Percentiles rank a stretch among this genome's conserved stretches.
These are phyloP conservation scores for Pterostichus madidus DNA, from an alignment of 2,888 invertebrate genomes.

Conservation along the genomic window DNA sequence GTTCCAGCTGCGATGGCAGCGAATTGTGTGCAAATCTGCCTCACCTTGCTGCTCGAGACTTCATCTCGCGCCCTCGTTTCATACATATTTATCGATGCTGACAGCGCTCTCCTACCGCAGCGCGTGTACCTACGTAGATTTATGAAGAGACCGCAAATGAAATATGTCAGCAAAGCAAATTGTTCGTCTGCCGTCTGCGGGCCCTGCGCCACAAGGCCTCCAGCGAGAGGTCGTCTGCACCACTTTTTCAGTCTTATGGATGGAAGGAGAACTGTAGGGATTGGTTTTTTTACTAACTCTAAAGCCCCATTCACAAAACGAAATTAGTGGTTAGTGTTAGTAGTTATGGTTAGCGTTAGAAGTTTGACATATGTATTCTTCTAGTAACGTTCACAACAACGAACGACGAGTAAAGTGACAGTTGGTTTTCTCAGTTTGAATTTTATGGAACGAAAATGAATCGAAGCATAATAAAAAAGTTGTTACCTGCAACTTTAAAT, in stretches of 20 bases:
- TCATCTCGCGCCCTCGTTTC: constrained; percentile 69
- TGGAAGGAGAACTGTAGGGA: neutral
- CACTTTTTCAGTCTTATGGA: neutral
- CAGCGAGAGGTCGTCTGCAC: neutral
- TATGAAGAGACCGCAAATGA: constrained; percentile 63
- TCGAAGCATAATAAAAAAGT: too few relatives aligned
- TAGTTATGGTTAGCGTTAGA: too few relatives aligned
- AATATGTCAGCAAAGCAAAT: constrained; percentile 67
- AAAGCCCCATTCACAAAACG: too few relatives aligned
- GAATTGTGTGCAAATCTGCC: constrained; percentile 66
- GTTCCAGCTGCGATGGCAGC: constrained; percentile 29
- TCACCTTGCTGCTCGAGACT: constrained; percentile 50
- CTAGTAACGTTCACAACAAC: too few relatives aligned
- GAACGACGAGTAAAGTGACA: too few relatives aligned
- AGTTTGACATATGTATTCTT: too few relatives aligned
- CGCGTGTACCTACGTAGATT: constrained; percentile 54
- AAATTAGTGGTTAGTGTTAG: too few relatives aligned
- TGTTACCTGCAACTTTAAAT: too few relatives aligned
- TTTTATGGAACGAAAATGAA: too few relatives aligned
- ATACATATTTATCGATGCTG: constrained; percentile 62
- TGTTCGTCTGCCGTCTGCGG: constrained; percentile 55
- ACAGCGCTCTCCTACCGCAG: constrained; percentile 39
- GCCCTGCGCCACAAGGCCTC: neutral
- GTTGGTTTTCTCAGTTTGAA: too few relatives aligned
- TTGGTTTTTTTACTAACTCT: neutral